Base-by-base conservation (phyloP, 2,113 vertebrate species). In the Diphyllodes magnificus region DNA sequence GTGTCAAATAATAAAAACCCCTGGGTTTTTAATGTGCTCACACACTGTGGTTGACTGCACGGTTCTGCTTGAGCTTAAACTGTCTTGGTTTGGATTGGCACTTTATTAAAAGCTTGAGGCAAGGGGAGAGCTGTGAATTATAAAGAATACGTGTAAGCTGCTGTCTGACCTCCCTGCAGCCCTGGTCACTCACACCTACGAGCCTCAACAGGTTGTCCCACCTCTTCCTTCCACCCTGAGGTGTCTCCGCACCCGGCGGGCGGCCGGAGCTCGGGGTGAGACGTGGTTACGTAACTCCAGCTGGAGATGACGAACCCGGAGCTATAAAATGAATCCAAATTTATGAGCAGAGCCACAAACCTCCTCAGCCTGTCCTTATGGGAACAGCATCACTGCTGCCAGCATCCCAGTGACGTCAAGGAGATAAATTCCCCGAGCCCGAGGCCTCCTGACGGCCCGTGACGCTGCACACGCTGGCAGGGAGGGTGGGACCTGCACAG, bases 381-480 rank as follows among this genome's bases (percentile, higher is more conserved):
- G 61, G 44, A 66, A 2, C 2, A 37, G 49, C 27, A 2, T 5
- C 3, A 0, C 35, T 22, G 23, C 50, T 24, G 22, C 5, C 25
- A 54, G 37, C 0, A 0, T 15, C 19, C 33, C 40, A 8, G 57
- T 4, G 39, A 20, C 1, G 1, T 2, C 65, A 37, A 15, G 71
- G 4, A 23, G 15, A 11, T 0, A 2, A 27, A 47, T 15, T 9
- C 56, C 47, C 44, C 0, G 22, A 69, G 40, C 17, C 19, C 33
- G 2, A 3, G 37, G 47, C 6, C 40, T 51, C 57, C 20, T 6
- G 21, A 2, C 0, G 15, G 40, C 39, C 49, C 1, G 5, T 0
- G 4, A 39, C 1, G 54, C 59, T 23, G 14, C 7, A 2, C 15
- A 1, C 1, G 1, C 28, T 11, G 60, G 22, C 3, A 3, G 35